phyloP scores from a whole-genome alignment of 2,797 vertebrate genomes.

The Eutrigla gurnardus region DNA sequence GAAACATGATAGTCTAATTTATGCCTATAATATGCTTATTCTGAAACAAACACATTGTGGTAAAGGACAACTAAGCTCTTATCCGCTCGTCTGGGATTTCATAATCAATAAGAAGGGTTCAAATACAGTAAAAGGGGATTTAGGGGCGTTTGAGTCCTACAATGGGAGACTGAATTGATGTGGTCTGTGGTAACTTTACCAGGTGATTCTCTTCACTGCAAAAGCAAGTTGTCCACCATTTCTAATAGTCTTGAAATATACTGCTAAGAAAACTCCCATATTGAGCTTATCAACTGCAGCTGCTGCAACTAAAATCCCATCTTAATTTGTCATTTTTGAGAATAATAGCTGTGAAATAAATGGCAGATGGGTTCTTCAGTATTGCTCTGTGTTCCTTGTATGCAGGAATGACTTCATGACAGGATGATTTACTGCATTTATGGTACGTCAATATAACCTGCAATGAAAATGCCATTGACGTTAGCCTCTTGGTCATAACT shows the following conservation, averaged over 20 bases:
- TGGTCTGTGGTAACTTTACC: background rate
- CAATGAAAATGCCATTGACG: background rate
- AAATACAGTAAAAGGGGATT: too few species aligned
- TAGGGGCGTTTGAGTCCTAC: too few species aligned
- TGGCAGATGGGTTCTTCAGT: slow-evolving; percentile 2
- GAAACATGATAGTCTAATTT: too few species aligned
- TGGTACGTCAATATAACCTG: slow-evolving; percentile 23
- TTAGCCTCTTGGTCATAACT: background rate
- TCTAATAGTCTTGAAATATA: slow-evolving; percentile 1
- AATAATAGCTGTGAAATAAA: slow-evolving; percentile 4
- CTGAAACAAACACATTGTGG: slow-evolving; percentile 1
- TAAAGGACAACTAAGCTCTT: too few species aligned
- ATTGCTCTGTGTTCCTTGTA: background rate
- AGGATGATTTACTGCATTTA: slow-evolving; percentile 13
- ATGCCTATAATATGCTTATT: background rate
- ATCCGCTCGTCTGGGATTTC: too few species aligned
- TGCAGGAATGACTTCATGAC: slow-evolving; percentile 15
- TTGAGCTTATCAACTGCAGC: background rate
- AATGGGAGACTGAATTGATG: too few species aligned
- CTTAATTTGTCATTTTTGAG: background rate
- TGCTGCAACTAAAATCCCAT: slow-evolving; percentile 12
- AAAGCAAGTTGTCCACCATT: background rate
- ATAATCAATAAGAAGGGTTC: too few species aligned
- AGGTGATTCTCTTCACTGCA: slow-evolving; percentile 2
- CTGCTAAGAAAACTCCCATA: background rate